phyloP scores from a whole-genome alignment of 2,797 vertebrate genomes.

The Leontopithecus rosalia region DNA sequence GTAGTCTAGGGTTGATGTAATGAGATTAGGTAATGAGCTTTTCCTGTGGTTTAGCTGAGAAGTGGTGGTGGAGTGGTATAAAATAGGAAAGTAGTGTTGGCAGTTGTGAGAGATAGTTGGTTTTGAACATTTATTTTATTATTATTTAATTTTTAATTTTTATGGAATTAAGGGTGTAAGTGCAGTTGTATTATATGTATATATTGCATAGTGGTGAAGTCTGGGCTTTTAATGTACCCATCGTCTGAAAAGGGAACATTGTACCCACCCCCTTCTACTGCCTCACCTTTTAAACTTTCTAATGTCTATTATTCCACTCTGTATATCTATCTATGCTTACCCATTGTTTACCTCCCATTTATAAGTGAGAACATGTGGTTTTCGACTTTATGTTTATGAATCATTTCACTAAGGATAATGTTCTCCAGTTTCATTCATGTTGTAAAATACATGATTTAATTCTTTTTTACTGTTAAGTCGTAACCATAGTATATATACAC shows the following conservation, averaged over 20 bases:
- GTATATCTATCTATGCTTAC: too few relatives aligned
- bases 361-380: too few relatives aligned
- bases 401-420: background rate
- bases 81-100: background rate
- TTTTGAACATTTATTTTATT: background rate
- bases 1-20: background rate
- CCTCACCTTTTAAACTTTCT: too few relatives aligned
- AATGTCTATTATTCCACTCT: too few relatives aligned
- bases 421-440: background rate
- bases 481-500: background rate
- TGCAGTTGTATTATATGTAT: background rate
- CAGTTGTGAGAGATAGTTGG: background rate
- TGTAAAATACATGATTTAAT: background rate
- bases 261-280: too few relatives aligned
- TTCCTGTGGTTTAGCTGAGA: background rate
- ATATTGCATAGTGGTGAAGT: background rate
- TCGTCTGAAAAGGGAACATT: too few relatives aligned
- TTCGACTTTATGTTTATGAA: too few relatives aligned
- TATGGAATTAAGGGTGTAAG: background rate
- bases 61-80: background rate
- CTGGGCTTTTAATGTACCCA: background rate
- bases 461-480: background rate
- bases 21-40: background rate
- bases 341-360: too few relatives aligned
- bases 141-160: background rate